phyloP scores from a whole-genome alignment of 2,113 vertebrate species.

The Abramis brama region DNA sequence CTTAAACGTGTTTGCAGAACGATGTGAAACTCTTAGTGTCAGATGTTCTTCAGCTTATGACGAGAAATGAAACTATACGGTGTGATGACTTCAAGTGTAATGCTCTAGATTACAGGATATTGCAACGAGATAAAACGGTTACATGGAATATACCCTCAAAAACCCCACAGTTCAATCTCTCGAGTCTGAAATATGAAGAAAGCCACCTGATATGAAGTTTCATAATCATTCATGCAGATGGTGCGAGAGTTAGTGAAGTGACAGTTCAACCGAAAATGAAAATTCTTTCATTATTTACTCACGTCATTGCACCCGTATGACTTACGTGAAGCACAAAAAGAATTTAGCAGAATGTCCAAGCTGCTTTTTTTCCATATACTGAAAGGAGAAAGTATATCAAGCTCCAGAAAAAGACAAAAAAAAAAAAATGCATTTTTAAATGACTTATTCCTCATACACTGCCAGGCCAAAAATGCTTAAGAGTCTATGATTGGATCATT shows the following conservation, averaged over 20 bases:
- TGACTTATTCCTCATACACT: background rate
- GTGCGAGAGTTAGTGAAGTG: background rate
- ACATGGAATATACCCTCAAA: background rate
- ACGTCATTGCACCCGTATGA: background rate
- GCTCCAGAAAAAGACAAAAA: background rate
- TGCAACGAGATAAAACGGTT: background rate
- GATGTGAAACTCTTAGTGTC: background rate
- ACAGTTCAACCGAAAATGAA: background rate
- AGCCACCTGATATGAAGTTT: slow-evolving; percentile 10
- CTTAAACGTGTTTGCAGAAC: background rate
- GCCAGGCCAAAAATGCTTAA: too few relatives aligned
- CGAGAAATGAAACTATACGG: background rate
- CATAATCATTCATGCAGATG: background rate
- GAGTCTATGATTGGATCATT: too few relatives aligned
- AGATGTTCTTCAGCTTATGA: background rate
- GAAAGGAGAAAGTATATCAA: background rate
- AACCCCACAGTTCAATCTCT: background rate
- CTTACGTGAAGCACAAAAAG: background rate
- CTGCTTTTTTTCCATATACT: background rate
- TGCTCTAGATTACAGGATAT: background rate
- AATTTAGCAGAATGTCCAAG: background rate
- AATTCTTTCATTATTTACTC: background rate
- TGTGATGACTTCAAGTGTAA: background rate
- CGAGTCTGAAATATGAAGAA: background rate
- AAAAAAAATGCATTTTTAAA: background rate